Conservation (phyloP, 2,113 vertebrate species). For the Phyllostomus discolor region DNA sequence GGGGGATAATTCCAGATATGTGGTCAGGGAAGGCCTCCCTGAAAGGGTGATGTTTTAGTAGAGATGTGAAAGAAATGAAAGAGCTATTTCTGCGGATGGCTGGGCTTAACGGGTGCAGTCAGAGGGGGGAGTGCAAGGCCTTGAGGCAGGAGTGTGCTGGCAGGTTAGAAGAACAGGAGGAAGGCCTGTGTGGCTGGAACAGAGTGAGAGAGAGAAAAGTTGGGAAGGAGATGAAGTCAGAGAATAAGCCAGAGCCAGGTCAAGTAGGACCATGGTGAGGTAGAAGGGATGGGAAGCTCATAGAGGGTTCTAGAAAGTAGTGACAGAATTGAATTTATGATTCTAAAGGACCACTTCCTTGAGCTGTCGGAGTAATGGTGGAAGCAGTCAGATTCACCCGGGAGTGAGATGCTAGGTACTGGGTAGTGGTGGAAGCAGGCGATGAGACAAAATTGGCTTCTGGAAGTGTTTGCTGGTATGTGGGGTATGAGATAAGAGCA, state of each 20-base stretch:
- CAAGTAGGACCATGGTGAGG: neutral
- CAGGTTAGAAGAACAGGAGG: neutral
- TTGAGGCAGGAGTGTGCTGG: neutral
- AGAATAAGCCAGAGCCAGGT: neutral
- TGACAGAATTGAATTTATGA: neutral
- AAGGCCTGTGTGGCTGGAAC: neutral
- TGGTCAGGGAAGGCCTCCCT: neutral
- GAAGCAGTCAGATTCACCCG: neutral
- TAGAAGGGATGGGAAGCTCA: neutral
- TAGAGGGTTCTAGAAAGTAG: neutral
- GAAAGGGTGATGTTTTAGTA: neutral
- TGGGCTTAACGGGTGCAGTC: neutral
- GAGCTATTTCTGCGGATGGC: neutral
- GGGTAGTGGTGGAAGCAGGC: neutral
- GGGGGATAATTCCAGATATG: neutral
- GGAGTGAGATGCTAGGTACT: neutral
- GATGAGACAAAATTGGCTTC: neutral
- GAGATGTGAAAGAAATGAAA: neutral
- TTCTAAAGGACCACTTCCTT: neutral
- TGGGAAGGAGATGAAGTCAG: neutral
- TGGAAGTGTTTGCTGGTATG: neutral
- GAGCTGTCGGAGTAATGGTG: neutral
- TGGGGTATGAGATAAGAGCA: fast-evolving
- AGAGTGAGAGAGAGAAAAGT: neutral
- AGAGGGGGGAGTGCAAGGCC: neutral